Conservation (phyloP, 2,797 vertebrate species). For the Periophthalmus magnuspinnatus region DNA sequence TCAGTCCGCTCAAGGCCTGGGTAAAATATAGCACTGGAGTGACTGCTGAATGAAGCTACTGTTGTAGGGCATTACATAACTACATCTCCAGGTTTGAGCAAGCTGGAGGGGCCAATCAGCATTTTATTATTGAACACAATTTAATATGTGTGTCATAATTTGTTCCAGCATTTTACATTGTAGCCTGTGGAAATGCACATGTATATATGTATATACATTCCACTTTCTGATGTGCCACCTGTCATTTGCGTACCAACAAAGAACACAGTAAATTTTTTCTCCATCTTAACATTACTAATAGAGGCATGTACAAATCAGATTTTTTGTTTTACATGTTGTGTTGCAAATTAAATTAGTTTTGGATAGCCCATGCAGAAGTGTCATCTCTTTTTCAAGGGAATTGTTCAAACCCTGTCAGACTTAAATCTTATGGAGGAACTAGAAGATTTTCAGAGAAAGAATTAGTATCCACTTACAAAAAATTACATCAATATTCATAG, state of each 20-base stretch:
- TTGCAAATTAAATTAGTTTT: too few species aligned
- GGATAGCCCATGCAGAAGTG: too few species aligned
- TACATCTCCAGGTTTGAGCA: conserved; percentile 26
- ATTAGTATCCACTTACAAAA: too few species aligned
- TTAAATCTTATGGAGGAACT: too few species aligned
- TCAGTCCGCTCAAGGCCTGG: conserved; percentile 32
- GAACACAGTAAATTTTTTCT: conserved; percentile 21
- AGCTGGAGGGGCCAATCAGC: conserved; percentile 29
- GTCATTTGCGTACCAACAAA: conserved; percentile 24
- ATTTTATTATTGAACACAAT: conserved; percentile 25
- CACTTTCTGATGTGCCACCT: too few species aligned
- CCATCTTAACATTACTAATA: conserved; percentile 5
- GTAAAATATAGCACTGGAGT: conserved; percentile 16
- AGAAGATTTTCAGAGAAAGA: too few species aligned
- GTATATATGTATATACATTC: neutral
- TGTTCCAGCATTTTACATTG: conserved; percentile 19
- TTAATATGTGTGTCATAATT: conserved; percentile 28
- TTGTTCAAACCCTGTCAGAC: too few species aligned
- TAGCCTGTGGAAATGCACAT: conserved; percentile 17
- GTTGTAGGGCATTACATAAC: conserved; percentile 33
- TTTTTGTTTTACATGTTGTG: neutral
- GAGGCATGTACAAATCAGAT: conserved; percentile 5
- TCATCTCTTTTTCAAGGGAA: neutral
- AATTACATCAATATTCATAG: too few species aligned
- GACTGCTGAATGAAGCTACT: conserved; percentile 38